A percentile compares a stretch with the other conserved stretches of the same genome.
These are phyloP conservation scores for Calyptomena viridis DNA, from an alignment of 2,113 vertebrate species.

Conservation along the genomic window DNA sequence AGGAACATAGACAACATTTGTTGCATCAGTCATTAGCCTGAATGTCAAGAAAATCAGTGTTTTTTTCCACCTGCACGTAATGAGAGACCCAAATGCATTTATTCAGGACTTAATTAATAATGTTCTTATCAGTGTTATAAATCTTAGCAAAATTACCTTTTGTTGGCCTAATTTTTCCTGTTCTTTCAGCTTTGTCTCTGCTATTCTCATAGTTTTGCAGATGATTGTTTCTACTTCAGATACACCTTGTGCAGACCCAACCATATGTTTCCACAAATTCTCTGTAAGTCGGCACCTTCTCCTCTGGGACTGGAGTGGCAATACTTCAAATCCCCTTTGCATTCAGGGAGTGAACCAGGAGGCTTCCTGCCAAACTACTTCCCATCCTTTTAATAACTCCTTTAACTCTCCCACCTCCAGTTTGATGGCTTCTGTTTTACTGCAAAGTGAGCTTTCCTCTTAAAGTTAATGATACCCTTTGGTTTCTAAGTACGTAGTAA, in stretches of 20 bases:
- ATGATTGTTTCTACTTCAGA: neutral
- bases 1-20: neutral
- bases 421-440: constrained; percentile 51
- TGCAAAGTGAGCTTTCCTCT: constrained; percentile 48
- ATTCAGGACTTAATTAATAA: neutral
- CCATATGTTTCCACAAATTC: neutral
- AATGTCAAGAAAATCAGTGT: neutral
- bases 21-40: neutral
- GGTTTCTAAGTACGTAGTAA: constrained; percentile 32
- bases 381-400: constrained; percentile 53
- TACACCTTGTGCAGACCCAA: neutral
- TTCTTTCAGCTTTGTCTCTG: neutral
- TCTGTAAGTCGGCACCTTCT: neutral
- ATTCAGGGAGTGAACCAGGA: neutral
- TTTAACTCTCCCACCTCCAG: constrained; percentile 56
- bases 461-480: constrained; percentile 46
- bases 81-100: neutral
- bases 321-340: neutral
- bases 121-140: neutral
- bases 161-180: neutral
- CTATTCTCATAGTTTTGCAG: neutral
- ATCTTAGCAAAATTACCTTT: neutral
- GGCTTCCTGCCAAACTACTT: neutral
- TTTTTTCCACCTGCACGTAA: neutral
- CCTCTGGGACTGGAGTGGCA: neutral